Percentiles rank a stretch among this genome's conserved stretches.
Conservation (phyloP, 37 sponge, comb jelly and placozoan species). For the Tethya wilhelma region DNA sequence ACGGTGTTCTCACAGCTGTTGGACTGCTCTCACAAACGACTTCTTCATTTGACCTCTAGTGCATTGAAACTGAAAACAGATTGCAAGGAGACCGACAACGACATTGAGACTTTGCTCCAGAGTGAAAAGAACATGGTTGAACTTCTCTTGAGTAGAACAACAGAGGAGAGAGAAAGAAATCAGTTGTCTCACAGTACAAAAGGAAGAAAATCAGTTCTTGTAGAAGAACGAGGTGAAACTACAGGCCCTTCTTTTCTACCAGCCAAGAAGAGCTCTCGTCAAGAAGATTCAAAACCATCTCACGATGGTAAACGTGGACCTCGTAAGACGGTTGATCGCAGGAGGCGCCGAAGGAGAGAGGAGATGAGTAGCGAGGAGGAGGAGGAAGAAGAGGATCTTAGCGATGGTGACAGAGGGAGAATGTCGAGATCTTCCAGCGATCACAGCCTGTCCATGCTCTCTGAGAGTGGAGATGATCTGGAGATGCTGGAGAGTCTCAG, state of each 20-base stretch:
- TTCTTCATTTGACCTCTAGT: not conserved
- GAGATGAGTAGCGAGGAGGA: slow-evolving; percentile 25
- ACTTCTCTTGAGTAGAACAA: no score
- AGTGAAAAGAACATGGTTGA: not conserved
- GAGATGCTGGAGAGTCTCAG: slow-evolving; percentile 56
- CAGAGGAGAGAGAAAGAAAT: no score
- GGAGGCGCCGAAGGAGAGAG: slow-evolving; percentile 6
- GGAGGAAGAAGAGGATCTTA: not conserved
- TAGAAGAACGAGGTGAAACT: no score
- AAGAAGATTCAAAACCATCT: no score
- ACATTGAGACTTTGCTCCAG: not conserved
- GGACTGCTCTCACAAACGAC: slow-evolving; percentile 3
- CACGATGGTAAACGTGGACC: no score
- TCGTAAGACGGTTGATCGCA: slow-evolving; percentile 21
- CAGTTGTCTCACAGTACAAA: no score
- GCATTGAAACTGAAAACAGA: not conserved
- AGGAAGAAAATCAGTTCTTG: no score
- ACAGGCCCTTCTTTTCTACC: no score
- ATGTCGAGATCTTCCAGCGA: not conserved
- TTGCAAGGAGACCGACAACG: not conserved
- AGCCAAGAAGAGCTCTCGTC: no score
- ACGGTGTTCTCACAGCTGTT: slow-evolving; percentile 77
- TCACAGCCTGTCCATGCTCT: slow-evolving; percentile 22
- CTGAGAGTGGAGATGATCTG: slow-evolving; percentile 39
- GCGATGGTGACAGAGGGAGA: slow-evolving; percentile 30